Percentiles rank a stretch among this genome's conserved stretches.
These are phyloP conservation scores for Salmo trutta DNA, from an alignment of 2,797 vertebrate genomes.

Conservation along the genomic window DNA sequence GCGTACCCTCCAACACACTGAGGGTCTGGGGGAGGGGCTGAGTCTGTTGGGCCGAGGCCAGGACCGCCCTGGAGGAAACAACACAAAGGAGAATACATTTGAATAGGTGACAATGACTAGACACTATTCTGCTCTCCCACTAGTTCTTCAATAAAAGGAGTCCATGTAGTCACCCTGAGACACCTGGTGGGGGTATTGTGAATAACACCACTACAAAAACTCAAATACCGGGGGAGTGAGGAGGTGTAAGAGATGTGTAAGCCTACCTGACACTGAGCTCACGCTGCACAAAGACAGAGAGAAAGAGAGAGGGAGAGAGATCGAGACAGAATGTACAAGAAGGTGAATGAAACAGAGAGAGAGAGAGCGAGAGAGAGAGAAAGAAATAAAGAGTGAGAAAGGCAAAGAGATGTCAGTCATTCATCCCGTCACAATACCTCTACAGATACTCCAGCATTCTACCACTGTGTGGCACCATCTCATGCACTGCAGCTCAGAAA, in stretches of 20 bases:
- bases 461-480: slow-evolving; percentile 59
- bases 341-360: too few relatives aligned
- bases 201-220: background rate
- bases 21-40: slow-evolving; percentile 81
- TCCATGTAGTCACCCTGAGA: background rate
- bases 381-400: background rate
- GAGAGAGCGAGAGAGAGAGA: too few relatives aligned
- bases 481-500: background rate
- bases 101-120: background rate
- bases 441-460: slow-evolving; percentile 5
- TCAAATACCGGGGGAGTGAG: background rate
- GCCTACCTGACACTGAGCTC: slow-evolving; percentile 98
- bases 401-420: background rate
- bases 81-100: background rate
- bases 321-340: too few relatives aligned
- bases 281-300: slow-evolving; percentile 76
- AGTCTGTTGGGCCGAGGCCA: slow-evolving; percentile 86
- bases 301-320: background rate
- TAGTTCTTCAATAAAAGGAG: background rate
- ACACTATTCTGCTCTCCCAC: background rate
- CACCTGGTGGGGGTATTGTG: background rate
- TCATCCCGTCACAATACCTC: background rate
- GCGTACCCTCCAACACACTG: slow-evolving; percentile 82
- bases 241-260: slow-evolving; percentile 9
- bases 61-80: slow-evolving; percentile 76